These are phyloP conservation scores for Oreochromis aureus DNA, from an alignment of 2,113 vertebrate species.

Conservation along the genomic window DNA sequence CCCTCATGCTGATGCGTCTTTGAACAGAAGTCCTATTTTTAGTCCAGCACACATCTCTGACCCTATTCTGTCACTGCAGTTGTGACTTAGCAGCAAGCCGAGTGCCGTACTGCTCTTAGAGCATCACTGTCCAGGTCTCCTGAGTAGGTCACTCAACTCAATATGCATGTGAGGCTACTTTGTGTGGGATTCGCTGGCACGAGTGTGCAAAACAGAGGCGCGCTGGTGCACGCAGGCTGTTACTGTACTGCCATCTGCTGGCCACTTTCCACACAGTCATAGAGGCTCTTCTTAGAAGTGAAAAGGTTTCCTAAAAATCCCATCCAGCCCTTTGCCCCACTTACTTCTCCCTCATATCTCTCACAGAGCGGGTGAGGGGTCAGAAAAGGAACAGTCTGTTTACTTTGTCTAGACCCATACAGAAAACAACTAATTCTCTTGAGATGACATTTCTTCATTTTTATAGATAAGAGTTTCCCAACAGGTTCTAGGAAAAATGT, in stretches of 20 bases:
- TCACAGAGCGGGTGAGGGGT: background rate
- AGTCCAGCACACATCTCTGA: conserved; percentile 36
- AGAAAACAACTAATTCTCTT: background rate
- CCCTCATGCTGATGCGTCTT: background rate
- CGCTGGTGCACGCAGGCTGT: background rate
- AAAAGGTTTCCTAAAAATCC: background rate
- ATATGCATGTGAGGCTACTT: background rate
- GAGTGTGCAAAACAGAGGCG: background rate
- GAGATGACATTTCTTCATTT: background rate
- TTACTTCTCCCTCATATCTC: conserved; percentile 15
- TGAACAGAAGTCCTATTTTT: conserved; percentile 52
- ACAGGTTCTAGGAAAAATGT: background rate
- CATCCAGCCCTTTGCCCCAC: conserved; percentile 39
- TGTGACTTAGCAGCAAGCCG: conserved; percentile 18
- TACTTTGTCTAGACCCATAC: background rate
- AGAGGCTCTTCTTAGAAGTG: background rate
- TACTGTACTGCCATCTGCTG: conserved; percentile 55
- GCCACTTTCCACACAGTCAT: background rate
- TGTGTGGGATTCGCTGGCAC: background rate
- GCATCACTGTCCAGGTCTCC: conserved; percentile 53
- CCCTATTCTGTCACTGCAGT: conserved; percentile 57
- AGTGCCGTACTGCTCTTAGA: conserved; percentile 21
- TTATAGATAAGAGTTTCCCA: background rate
- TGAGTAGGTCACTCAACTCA: conserved; percentile 40
- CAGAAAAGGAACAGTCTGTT: conserved; percentile 1